A percentile compares a stretch with the other conserved stretches of the same genome.
Evolutionary conservation across 2,888 invertebrate genomes (phyloP).

Genomic region (Rapana venosa): DNA sequence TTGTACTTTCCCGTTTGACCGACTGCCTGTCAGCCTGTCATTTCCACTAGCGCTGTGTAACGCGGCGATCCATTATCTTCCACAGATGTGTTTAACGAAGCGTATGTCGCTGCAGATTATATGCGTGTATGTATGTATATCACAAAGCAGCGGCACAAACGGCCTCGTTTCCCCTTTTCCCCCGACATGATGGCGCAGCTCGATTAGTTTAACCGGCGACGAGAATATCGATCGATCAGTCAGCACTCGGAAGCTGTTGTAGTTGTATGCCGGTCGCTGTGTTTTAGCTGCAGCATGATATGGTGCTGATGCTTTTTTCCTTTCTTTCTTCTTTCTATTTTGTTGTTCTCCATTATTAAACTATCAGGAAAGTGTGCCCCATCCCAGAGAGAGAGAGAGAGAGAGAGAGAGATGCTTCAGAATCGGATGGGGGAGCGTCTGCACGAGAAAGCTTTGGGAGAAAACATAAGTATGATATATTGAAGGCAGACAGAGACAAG

Average conservation of each 20-base stretch:
- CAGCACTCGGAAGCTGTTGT: background rate
- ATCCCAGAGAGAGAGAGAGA: too few species aligned
- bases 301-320: too few species aligned
- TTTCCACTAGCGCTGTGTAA: background rate
- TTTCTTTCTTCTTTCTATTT: too few species aligned
- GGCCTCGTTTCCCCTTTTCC: background rate
- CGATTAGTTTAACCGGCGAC: background rate
- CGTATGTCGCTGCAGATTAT: background rate
- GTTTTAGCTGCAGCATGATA: too few species aligned
- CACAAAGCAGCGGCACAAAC: too few species aligned
- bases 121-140: conserved; percentile 12
- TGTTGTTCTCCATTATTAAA: too few species aligned
- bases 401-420: background rate
- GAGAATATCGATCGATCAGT: background rate
- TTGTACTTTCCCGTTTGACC: background rate
- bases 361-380: too few species aligned
- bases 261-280: too few species aligned
- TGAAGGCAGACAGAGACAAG: too few species aligned
- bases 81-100: background rate
- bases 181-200: background rate
- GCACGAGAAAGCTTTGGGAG: too few species aligned
- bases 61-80: too few species aligned
- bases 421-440: background rate
- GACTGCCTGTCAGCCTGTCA: background rate
- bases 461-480: too few species aligned